Evolutionary conservation across 1,140 invertebrate genomes (phyloP), one percentile per base, ranked within the genome.

Genomic region (Heliconius eleuchia): DNA sequence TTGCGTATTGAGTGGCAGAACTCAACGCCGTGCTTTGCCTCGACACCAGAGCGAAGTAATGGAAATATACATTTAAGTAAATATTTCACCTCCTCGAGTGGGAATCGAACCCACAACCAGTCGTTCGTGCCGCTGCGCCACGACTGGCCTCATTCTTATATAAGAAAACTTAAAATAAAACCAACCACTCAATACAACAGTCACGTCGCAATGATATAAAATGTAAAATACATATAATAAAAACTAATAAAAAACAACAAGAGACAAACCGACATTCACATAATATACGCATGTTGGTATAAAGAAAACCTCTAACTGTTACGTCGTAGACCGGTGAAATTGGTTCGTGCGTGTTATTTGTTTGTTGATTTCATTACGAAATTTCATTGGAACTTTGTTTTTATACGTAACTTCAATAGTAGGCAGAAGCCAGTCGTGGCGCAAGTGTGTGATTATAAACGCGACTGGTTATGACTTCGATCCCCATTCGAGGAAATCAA

Each of bases 291-390:
- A 42, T 66, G 73, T 78, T 34, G 46, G 50, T 57, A 42, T 37
- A 37, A 39, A 37, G 55, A 52, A 30, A 70, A 73, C n/a, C 13
- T 37, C 66, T 39, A 46, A 46, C 34, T 6, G 30, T 79, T 71
- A 37, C 78, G 60, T 66, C 70, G 19, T 52, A 75, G 23, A 11
- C 74, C 60, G 70, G 23, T 39, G 72, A 71, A 66, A 27, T 30
- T 66, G 8, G 16, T 66, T 23, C 60, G 60, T 30, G 60, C 60
- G 27, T 16, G 60, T 11, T 66, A 30, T 66, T 13, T 30, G 23
- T 75, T 79, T 23, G n/a, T 19, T 27, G 50, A 60, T 74, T 79
- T 79, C 78, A 60, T 73, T n/a, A 71, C 60, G 55, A 57, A 11
- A 18, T 66, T 66, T 66, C 55, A 11, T 13, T 30, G 27, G 23